phyloP scores from a whole-genome alignment of 2,113 vertebrate species.

The Pseudorasbora parva region DNA sequence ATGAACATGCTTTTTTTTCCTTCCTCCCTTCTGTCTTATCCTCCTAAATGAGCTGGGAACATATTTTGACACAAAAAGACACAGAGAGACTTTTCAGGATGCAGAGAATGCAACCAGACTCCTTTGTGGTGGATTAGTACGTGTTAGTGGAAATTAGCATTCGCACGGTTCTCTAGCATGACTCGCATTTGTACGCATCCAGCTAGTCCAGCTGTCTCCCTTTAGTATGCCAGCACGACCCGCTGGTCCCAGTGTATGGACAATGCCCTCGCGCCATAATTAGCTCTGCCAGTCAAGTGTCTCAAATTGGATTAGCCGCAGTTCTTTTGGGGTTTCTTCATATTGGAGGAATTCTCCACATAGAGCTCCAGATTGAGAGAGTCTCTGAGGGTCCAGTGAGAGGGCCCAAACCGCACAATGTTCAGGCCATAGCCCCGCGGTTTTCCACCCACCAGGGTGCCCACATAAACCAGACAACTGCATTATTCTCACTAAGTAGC shows the following conservation, averaged over 20 bases:
- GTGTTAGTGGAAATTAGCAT: conserved; percentile 65
- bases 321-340: conserved; percentile 51
- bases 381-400: conserved; percentile 13
- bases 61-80: conserved; percentile 31
- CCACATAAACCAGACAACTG: conserved; percentile 42
- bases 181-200: conserved; percentile 38
- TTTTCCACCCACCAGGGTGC: conserved; percentile 26
- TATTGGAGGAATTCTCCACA: conserved; percentile 35
- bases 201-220: conserved; percentile 65
- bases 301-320: conserved; percentile 70
- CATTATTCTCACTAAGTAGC: conserved; percentile 40
- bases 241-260: conserved; percentile 64
- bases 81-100: conserved; percentile 28
- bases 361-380: conserved; percentile 32
- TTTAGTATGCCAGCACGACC: conserved; percentile 62
- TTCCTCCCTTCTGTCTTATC: conserved; percentile 29
- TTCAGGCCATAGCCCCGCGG: conserved; percentile 1
- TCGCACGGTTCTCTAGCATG: conserved; percentile 54
- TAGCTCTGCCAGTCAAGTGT: conserved; percentile 73
- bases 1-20: background rate
- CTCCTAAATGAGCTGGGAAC: conserved; percentile 27
- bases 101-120: conserved; percentile 10
- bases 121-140: conserved; percentile 46
- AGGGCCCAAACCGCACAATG: background rate
- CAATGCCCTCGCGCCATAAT: conserved; percentile 65